These are phyloP conservation scores for Anarhynchus alexandrinus DNA, from an alignment of 2,113 vertebrate species.

Conservation along the genomic window DNA sequence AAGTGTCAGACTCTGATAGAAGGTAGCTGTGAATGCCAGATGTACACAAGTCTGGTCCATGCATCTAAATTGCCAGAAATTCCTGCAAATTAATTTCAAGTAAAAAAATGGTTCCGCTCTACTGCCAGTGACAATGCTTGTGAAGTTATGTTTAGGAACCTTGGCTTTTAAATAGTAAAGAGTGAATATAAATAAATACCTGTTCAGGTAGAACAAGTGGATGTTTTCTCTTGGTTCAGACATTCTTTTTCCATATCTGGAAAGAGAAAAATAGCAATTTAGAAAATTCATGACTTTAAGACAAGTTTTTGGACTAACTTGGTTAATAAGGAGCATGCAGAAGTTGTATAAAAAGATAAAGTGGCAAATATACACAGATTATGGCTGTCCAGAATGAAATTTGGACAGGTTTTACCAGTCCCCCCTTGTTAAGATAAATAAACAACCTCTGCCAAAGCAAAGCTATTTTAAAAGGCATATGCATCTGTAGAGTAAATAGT, in stretches of 20 bases:
- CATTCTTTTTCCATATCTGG: conserved; percentile 31
- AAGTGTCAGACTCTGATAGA: background rate
- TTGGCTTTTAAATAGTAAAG: background rate
- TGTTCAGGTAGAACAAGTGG: background rate
- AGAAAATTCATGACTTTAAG: background rate
- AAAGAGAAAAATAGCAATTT: background rate
- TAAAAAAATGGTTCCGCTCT: background rate
- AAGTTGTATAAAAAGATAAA: background rate
- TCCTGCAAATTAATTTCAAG: background rate
- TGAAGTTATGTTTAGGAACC: background rate
- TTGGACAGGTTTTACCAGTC: background rate
- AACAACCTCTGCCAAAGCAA: background rate
- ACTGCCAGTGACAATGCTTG: background rate
- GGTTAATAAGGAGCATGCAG: background rate
- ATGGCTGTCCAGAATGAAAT: background rate
- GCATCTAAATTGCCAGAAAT: background rate
- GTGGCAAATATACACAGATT: background rate
- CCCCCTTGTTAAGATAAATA: background rate
- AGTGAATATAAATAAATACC: background rate
- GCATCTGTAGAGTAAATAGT: background rate
- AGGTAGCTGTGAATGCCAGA: background rate
- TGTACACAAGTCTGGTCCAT: background rate
- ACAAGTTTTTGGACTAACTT: background rate
- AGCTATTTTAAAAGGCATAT: background rate
- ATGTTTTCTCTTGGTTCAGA: background rate